Percentiles rank a stretch among this genome's conserved stretches.
These are phyloP conservation scores for Agonopterix subpropinquella DNA, from an alignment of 2,888 invertebrate species.

Conservation along the genomic window DNA sequence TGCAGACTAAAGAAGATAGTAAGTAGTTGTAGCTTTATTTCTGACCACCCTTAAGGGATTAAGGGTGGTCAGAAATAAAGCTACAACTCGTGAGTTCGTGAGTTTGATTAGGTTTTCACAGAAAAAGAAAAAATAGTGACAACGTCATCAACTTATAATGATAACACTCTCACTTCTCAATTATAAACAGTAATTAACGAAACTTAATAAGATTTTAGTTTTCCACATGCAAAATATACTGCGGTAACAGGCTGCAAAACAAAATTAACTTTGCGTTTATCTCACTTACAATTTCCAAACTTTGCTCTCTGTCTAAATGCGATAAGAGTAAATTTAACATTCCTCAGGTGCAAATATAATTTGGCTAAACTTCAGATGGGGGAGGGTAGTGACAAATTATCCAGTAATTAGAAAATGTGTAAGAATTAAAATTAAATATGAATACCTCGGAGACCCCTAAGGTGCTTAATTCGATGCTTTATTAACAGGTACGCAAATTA, in stretches of 20 bases:
- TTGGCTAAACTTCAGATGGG: conserved; percentile 10
- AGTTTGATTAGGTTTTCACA: no score
- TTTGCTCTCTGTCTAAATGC: background rate
- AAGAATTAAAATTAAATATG: conserved; percentile 27
- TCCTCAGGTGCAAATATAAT: conserved; percentile 9
- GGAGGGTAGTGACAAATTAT: conserved; percentile 23
- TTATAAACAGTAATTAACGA: background rate
- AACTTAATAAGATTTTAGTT: background rate
- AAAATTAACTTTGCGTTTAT: background rate
- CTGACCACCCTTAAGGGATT: no score
- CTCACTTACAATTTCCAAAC: background rate
- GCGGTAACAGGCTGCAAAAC: background rate
- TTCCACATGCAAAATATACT: background rate
- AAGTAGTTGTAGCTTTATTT: no score
- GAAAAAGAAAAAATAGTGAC: no score
- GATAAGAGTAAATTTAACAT: background rate
- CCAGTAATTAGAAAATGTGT: conserved; percentile 31
- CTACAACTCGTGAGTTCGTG: no score
- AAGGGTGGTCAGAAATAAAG: no score
- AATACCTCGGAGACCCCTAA: conserved; percentile 14
- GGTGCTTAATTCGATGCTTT: conserved; percentile 13
- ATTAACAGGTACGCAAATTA: background rate
- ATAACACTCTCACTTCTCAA: no score
- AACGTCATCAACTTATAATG: no score
- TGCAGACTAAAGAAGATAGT: no score